Conservation (phyloP, 2,888 invertebrate species). For the Brachynemurus nebulosus region DNA sequence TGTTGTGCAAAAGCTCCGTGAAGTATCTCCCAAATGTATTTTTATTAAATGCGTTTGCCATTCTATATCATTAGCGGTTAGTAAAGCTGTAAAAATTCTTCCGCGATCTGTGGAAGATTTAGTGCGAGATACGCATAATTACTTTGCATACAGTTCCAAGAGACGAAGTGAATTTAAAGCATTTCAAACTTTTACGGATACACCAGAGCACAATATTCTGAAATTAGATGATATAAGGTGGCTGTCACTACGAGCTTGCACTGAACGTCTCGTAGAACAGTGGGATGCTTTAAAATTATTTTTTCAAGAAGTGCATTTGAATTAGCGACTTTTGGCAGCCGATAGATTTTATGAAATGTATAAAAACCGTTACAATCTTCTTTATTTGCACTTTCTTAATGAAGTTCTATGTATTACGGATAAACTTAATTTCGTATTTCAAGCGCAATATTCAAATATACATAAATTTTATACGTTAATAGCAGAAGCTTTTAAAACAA, state of each 20-base stretch:
- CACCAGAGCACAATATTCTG: neutral
- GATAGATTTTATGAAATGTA: too few relatives aligned
- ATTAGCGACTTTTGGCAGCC: too few relatives aligned
- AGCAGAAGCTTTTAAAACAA: neutral
- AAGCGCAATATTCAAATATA: too few relatives aligned
- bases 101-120: neutral
- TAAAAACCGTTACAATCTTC: too few relatives aligned
- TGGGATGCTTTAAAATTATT: too few relatives aligned
- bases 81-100: neutral
- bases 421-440: too few relatives aligned
- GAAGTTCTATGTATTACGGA: too few relatives aligned
- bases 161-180: neutral
- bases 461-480: too few relatives aligned
- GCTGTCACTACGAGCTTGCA: too few relatives aligned
- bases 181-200: neutral
- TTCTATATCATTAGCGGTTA: neutral
- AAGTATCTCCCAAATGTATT: neutral
- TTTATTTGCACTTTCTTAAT: too few relatives aligned
- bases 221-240: neutral
- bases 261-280: too few relatives aligned
- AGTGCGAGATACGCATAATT: neutral
- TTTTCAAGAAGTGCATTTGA: neutral
- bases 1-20: neutral
- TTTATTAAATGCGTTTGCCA: neutral
- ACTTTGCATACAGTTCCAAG: too few relatives aligned